Evolutionary conservation across 2,888 invertebrate genomes (phyloP), one percentile per base, ranked within the genome.

Genomic region (Scaptomyza reducta): DNA sequence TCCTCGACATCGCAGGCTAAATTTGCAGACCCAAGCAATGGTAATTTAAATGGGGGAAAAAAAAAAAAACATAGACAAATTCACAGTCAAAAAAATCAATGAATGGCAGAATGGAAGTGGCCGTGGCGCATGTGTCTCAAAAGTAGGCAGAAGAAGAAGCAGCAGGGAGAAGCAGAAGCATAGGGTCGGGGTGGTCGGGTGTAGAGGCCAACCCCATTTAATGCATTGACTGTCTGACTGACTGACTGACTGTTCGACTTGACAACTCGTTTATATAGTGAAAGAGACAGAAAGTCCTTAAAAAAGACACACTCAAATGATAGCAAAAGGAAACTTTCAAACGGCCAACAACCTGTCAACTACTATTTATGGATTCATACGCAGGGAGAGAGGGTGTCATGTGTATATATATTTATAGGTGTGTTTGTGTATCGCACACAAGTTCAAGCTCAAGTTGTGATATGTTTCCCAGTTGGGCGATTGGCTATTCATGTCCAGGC

Each of bases 1-100:
- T 94, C 94, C 90, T 90, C 91, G 3, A 93, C 93, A 85, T 92
- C 92, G 71, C 93, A 93, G 91, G 95, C 94, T 89, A 93, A 94
- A 89, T 93, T 92, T 70, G 93, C 93, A 76, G 93, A 93, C 14
- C 93, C 92, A 67, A 85, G 80, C 72, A 81, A 80, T 72, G 77
- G 76, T 77, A 85, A 87, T 69, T 86, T 88, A 70, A 35, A n/a
- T 9, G 10, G 7, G n/a, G 18, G n/a, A 7, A 38, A 11, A 16
- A 33, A 11, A 22, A 46, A 44, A 46, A 54, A 41, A 49, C 42
- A 42, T 44, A 45, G 16, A 50, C n/a, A 38, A 57, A 57, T 46
- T 54, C 27, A 42, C 18, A 59, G 59, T 65, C 40, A 53, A 71
- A 72, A 85, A 89, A 89, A 87, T 89, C 89, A 89, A 87, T 89